Conservation (phyloP, 2,797 vertebrate genomes). For the Myoxocephalus aenaeus region DNA sequence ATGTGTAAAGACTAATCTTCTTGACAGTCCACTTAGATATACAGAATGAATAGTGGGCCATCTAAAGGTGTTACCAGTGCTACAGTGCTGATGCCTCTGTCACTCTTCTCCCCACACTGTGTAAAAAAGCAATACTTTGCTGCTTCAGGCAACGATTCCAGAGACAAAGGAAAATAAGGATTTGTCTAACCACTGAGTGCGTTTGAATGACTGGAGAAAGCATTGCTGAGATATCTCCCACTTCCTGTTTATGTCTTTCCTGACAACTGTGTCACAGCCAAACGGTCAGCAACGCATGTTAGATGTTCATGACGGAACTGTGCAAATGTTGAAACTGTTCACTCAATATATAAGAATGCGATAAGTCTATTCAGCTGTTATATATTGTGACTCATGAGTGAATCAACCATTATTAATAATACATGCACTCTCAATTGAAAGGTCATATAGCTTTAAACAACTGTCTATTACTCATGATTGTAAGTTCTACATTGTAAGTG, state of each 20-base stretch:
- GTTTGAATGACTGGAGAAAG: slow-evolving; percentile 15
- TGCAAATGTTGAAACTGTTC: slow-evolving; percentile 20
- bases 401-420: slow-evolving; percentile 14
- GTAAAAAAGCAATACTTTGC: not conserved
- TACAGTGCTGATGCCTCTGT: not conserved
- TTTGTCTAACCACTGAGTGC: slow-evolving; percentile 1
- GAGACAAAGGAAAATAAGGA: not conserved
- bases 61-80: not conserved
- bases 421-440: slow-evolving; percentile 1
- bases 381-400: not conserved
- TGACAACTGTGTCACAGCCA: slow-evolving; percentile 24
- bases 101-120: not conserved
- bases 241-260: slow-evolving; percentile 22
- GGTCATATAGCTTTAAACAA: slow-evolving; percentile 7
- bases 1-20: slow-evolving; percentile 11
- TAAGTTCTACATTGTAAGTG: not conserved
- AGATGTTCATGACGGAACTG: slow-evolving; percentile 2
- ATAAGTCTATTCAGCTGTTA: slow-evolving; percentile 3
- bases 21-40: slow-evolving; percentile 8
- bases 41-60: not conserved
- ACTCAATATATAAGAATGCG: slow-evolving; percentile 1
- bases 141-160: not conserved
- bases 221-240: slow-evolving; percentile 12
- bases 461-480: not conserved
- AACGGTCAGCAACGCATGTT: not conserved